These are phyloP conservation scores for Sylvilagus floridanus DNA, from an alignment of 2,797 vertebrate species.

Conservation along the genomic window DNA sequence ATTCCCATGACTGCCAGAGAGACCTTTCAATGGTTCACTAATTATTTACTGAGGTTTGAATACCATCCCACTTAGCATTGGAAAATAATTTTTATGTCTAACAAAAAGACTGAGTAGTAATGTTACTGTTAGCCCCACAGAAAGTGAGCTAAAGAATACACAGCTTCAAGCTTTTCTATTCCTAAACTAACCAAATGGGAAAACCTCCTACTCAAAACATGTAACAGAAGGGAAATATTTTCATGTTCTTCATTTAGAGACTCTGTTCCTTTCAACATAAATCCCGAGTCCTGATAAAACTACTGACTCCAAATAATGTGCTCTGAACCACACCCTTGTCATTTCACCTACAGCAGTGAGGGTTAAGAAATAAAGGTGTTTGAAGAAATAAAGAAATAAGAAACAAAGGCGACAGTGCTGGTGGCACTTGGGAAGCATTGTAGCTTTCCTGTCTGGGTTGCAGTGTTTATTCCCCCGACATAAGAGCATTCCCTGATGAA, in stretches of 20 bases:
- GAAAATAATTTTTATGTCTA: conserved; percentile 3
- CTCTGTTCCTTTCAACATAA: neutral
- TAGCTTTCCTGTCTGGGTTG: neutral
- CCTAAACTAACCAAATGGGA: neutral
- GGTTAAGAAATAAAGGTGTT: neutral
- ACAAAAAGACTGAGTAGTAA: neutral
- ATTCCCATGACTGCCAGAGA: neutral
- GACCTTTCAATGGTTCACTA: neutral
- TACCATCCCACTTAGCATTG: neutral
- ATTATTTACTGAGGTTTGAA: conserved; percentile 16
- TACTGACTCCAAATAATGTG: neutral
- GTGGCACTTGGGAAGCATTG: neutral
- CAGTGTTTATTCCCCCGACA: conserved; percentile 21
- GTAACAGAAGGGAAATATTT: neutral
- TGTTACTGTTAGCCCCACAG: neutral
- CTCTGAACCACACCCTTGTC: neutral
- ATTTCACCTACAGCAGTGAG: neutral
- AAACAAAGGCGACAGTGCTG: neutral
- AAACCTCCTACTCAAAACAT: neutral
- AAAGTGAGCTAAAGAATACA: conserved; percentile 33
- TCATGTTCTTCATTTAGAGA: neutral
- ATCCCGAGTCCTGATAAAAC: conserved; percentile 37
- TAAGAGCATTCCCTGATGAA: conserved; percentile 38
- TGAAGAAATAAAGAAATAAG: neutral
- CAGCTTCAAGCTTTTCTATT: neutral